These are phyloP conservation scores for Lasioglossum calceatum DNA, from an alignment of 2,888 invertebrate genomes.

Conservation along the genomic window DNA sequence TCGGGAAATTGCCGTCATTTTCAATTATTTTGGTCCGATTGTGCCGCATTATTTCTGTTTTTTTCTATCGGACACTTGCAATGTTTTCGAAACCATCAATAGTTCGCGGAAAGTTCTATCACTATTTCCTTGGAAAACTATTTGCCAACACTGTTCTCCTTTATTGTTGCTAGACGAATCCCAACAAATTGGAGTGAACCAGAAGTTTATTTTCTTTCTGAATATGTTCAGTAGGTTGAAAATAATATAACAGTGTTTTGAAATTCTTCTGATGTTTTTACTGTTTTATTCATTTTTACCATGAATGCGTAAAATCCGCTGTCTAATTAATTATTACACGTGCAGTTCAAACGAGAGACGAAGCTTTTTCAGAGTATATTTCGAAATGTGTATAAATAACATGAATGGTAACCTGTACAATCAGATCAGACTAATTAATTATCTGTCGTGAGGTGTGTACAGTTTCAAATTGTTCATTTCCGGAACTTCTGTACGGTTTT, in stretches of 20 bases:
- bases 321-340: no score
- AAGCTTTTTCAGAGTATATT: no score
- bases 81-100: neutral
- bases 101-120: neutral
- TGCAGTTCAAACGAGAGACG: no score
- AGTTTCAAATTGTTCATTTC: neutral
- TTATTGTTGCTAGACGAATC: neutral
- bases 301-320: no score
- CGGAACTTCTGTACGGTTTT: neutral
- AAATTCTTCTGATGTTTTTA: no score
- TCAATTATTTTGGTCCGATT: neutral
- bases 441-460: neutral
- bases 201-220: no score
- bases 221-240: no score
- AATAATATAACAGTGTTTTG: no score
- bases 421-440: neutral
- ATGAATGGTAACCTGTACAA: neutral
- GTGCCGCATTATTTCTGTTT: neutral
- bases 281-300: no score
- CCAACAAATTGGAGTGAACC: neutral
- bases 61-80: neutral
- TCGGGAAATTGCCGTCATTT: neutral
- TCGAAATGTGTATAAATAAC: neutral
- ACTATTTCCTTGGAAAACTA: no score
- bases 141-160: neutral